Evolutionary conservation across 2,113 vertebrate species (phyloP).

Genomic region (Apodemus speciosus): DNA sequence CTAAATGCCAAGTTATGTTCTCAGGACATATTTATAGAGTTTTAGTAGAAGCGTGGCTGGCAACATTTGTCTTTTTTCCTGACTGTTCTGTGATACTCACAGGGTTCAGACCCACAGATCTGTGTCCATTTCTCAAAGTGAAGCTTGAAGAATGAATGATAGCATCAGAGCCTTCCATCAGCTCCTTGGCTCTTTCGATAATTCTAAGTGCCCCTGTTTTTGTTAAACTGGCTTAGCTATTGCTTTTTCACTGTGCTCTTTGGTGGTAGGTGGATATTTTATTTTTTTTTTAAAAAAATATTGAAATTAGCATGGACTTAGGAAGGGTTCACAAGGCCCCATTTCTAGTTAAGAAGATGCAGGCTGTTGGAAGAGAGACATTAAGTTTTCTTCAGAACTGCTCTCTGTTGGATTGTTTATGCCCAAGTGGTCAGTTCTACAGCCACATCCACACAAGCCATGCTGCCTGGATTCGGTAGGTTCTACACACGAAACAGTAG

Average conservation of each 20-base stretch:
- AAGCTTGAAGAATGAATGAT: neutral
- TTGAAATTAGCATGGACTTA: neutral
- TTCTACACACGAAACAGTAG: neutral
- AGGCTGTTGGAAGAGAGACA: neutral
- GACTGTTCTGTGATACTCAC: neutral
- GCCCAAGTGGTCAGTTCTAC: neutral
- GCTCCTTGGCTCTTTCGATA: neutral
- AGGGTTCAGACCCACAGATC: neutral
- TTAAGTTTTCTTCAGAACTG: neutral
- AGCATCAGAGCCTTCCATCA: fast-evolving
- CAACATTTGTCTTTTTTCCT: neutral
- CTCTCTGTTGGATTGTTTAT: neutral
- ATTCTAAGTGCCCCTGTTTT: neutral
- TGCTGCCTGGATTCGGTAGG: neutral
- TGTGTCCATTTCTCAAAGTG: neutral
- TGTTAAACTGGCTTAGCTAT: neutral
- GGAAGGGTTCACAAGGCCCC: neutral
- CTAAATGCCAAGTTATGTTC: neutral
- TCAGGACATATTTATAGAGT: constrained; percentile 3
- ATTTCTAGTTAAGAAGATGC: too few relatives aligned
- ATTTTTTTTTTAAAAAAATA: neutral
- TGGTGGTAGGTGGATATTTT: neutral
- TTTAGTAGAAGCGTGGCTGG: neutral
- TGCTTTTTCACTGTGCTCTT: neutral
- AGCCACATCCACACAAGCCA: neutral